Percentiles rank a stretch among this genome's conserved stretches.
Evolutionary conservation across 2,113 vertebrate genomes (phyloP).

Genomic region (Origma solitaria): DNA sequence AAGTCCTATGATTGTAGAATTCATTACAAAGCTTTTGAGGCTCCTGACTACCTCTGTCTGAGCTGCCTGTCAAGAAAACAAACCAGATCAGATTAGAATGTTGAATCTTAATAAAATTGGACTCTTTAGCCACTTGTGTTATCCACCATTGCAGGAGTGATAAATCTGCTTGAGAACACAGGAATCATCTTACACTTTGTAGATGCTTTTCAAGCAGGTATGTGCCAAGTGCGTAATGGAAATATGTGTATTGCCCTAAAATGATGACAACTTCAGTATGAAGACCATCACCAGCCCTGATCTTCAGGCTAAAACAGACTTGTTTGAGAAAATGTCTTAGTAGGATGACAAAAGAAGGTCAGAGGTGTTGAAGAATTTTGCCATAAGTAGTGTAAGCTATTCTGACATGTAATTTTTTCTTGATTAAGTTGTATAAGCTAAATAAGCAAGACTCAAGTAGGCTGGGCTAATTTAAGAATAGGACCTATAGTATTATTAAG

Average conservation of each 20-base stretch:
- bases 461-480: not conserved
- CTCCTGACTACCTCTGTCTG: not conserved
- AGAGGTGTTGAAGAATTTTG: not conserved
- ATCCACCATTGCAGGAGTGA: not conserved
- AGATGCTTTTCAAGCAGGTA: not conserved
- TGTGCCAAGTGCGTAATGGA: not conserved
- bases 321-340: not conserved
- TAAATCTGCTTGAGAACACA: not conserved
- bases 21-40: constrained; percentile 12
- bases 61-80: constrained; percentile 17
- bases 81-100: constrained; percentile 31
- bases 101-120: not conserved
- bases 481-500: not conserved
- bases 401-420: not conserved
- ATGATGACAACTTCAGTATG: not conserved
- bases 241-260: not conserved
- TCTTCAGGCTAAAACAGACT: not conserved
- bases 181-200: not conserved
- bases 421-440: not conserved
- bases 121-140: not conserved
- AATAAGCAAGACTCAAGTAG: not conserved
- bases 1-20: not conserved
- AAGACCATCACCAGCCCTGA: not conserved
- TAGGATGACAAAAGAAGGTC: not conserved
- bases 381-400: rapidly evolving